Evolutionary conservation across 2,888 invertebrate genomes (phyloP), one percentile per base, ranked within the genome.

Genomic region (Pecten maximus): DNA sequence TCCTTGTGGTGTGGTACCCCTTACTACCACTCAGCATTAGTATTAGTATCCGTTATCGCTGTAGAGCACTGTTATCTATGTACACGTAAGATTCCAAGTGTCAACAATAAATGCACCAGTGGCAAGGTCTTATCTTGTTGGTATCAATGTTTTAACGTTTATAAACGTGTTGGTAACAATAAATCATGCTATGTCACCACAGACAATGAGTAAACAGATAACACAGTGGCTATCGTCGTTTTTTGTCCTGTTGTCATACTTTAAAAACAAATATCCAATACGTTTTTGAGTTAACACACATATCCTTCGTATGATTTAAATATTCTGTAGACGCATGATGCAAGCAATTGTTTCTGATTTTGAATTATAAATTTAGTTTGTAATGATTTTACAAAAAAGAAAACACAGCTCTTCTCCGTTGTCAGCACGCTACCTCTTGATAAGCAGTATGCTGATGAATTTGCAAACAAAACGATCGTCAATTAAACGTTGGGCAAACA

Each of bases 391-490:
- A 74, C 28, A 10, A 8, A 74, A 74, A 74, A 74, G 10, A 74
- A 0, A 28, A 74, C 60, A 60, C 60, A 74, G 35, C 74, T 28
- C 74, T 74, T 16, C 35, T 8, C 74, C 28, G 74, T 74, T 74
- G 74, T 15, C 74, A 74, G 35, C 35, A 74, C 74, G 28, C 35
- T 35, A 28, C 6, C 74, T 60, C 74, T 74, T 35, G 28, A 74
- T 28, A 74, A 74, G 74, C 16, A 35, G 74, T 35, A 74, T 74
- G 35, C 35, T 74, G 74, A 74, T 74, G 74, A 28, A 28, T 35
- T 74, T 74, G 35, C 74, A 74, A 74, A 74, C 74, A 74, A 74
- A 74, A 74, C 28, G 74, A 74, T 74, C 74, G 74, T 74, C 74
- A 74, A 74, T 74, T 74, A 74, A 74, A 74, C 35, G 74, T 35